Evolutionary conservation across 2,113 vertebrate genomes (phyloP), one percentile per base, ranked within the genome.

Genomic region (Cyanistes caeruleus): DNA sequence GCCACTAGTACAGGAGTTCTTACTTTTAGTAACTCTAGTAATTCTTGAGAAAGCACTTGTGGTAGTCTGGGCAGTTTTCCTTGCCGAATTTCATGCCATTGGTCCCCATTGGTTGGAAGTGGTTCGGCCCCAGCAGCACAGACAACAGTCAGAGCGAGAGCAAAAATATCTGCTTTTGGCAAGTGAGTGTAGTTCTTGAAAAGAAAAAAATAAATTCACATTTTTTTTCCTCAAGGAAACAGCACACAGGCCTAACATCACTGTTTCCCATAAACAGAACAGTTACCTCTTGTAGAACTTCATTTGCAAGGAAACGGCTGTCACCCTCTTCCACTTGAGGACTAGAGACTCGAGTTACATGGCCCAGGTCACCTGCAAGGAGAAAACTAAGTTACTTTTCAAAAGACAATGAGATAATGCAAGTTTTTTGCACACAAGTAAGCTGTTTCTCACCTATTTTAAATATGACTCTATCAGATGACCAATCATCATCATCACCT

Each of bases 271-370:
- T 19, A 67, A 68, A 48, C 15, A 76, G 43, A 77, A 52, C 24
- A 75, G 28, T 73, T 97, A 99, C 99, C 99, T 99, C 99, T 90
- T 99, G 99, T 49, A 99, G 98, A 91, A 99, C 98, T 98, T 99
- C 99, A 96, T 99, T 99, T 37, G 99, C 99, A 96, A 99, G 97
- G 65, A 99, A 99, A 95, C 99, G 98, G 95, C 99, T 99, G 97
- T 99, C 99, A 8, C 99, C 99, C 94, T 99, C 99, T 93, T 99
- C 99, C 53, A 99, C 99, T 33, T 99, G 99, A 31, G 99, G 99
- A 97, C 99, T 99, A 76, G 98, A 99, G 52, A 99, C 98, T 75
- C 98, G 98, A 33, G 99, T 99, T 87, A 99, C 99, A 86, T 99
- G 99, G 74, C 99, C 99, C 46, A 99, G 99, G 95, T 99, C 99